Evolutionary conservation across 2,113 vertebrate genomes (phyloP).

Genomic region (Pelodiscus sinensis): DNA sequence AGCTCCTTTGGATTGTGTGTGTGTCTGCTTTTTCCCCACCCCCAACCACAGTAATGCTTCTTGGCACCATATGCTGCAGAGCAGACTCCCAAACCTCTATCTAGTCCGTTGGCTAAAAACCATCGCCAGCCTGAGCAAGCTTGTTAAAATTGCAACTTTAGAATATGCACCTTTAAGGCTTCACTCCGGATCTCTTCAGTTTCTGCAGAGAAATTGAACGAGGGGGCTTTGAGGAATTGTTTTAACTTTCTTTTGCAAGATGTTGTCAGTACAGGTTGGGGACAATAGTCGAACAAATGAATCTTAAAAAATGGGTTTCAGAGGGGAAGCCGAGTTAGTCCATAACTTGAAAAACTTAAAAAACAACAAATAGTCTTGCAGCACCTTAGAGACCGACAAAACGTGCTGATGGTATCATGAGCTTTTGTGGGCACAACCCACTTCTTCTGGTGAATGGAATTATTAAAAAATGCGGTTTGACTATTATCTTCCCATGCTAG

Average conservation of each 20-base stretch:
- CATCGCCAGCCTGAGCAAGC: constrained; percentile 1
- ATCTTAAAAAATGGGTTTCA: not conserved
- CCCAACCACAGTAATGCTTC: constrained; percentile 23
- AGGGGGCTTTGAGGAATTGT: constrained; percentile 63
- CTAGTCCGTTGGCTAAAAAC: constrained; percentile 2
- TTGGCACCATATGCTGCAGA: constrained; percentile 77
- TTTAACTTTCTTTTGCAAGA: constrained; percentile 1
- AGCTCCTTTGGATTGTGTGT: constrained; percentile 67
- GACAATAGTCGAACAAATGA: not conserved
- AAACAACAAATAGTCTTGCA: no score
- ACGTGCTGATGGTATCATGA: no score
- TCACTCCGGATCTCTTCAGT: constrained; percentile 60
- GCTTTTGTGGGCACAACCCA: no score
- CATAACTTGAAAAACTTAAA: no score
- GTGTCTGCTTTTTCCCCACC: constrained; percentile 43
- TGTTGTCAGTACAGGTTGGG: not conserved
- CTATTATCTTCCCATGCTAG: not conserved
- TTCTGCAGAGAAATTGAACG: constrained; percentile 36
- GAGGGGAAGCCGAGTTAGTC: no score
- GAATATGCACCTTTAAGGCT: constrained; percentile 11
- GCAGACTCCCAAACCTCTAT: constrained; percentile 41
- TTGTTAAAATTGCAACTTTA: constrained; percentile 42
- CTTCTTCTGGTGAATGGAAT: no score
- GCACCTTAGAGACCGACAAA: no score
- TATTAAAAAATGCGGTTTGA: not conserved